phyloP scores from a whole-genome alignment of 2,113 vertebrate genomes.

The Chrysemys picta region DNA sequence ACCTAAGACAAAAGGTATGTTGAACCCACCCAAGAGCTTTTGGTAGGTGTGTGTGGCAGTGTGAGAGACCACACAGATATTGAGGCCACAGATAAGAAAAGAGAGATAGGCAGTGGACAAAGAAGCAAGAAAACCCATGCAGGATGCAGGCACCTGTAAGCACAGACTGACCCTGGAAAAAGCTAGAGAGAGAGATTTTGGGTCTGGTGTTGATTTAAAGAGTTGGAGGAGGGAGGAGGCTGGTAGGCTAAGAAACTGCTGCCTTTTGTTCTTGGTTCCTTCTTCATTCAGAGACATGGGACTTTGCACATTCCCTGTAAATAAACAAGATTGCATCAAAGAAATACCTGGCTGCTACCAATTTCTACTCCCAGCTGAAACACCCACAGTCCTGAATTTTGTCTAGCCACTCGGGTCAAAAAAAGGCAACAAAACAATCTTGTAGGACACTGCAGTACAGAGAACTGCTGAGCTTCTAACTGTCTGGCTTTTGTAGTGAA shows the following conservation, averaged over 20 bases:
- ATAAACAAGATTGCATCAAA: neutral
- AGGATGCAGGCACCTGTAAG: neutral
- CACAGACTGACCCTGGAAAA: too few species aligned
- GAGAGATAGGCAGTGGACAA: neutral
- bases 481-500: neutral
- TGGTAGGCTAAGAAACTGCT: neutral
- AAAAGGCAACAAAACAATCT: neutral
- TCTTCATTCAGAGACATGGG: neutral
- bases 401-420: neutral
- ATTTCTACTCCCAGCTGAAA: neutral
- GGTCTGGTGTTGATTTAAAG: neutral
- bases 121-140: neutral
- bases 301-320: neutral
- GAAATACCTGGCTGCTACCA: neutral
- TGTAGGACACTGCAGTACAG: neutral
- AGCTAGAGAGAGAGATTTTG: neutral
- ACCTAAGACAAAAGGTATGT: neutral
- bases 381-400: neutral
- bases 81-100: neutral
- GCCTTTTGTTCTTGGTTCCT: neutral
- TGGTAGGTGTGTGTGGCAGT: neutral
- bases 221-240: neutral
- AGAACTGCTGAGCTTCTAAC: neutral
- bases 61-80: neutral
- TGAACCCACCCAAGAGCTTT: neutral